phyloP scores from a whole-genome alignment of 2,113 vertebrate species.

The Tupaia tana region DNA sequence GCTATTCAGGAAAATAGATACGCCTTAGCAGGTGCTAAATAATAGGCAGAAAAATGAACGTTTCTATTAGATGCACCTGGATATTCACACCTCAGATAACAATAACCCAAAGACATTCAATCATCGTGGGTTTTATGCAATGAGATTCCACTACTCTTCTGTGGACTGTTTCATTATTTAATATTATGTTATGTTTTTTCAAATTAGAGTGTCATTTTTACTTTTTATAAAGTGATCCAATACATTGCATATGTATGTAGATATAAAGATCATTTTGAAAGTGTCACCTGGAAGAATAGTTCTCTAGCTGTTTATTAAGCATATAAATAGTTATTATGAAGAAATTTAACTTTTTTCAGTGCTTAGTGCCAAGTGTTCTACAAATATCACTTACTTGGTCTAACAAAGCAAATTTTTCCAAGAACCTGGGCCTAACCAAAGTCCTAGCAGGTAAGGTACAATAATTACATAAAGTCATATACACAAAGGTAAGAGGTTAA shows the following conservation, averaged over 20 bases:
- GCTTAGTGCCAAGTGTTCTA: background rate
- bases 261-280: constrained; percentile 11
- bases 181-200: constrained; percentile 12
- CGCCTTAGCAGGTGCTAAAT: constrained; percentile 49
- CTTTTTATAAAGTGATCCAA: background rate
- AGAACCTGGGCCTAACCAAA: background rate
- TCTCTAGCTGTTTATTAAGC: background rate
- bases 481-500: background rate
- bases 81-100: background rate
- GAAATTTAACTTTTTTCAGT: background rate
- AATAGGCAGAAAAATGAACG: constrained; percentile 50
- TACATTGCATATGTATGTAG: background rate
- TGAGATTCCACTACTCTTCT: background rate
- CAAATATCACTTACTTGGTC: background rate
- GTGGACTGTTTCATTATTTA: background rate
- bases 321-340: background rate
- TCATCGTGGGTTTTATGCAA: constrained; percentile 3
- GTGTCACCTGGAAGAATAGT: background rate
- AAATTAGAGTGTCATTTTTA: constrained; percentile 43
- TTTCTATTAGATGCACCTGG: constrained; percentile 60
- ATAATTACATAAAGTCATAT: background rate
- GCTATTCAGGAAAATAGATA: constrained; percentile 63
- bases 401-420: background rate
- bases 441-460: background rate
- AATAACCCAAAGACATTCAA: constrained; percentile 49